Conservation (phyloP, 2,888 invertebrate genomes). For the Drymonia ruficornis region DNA sequence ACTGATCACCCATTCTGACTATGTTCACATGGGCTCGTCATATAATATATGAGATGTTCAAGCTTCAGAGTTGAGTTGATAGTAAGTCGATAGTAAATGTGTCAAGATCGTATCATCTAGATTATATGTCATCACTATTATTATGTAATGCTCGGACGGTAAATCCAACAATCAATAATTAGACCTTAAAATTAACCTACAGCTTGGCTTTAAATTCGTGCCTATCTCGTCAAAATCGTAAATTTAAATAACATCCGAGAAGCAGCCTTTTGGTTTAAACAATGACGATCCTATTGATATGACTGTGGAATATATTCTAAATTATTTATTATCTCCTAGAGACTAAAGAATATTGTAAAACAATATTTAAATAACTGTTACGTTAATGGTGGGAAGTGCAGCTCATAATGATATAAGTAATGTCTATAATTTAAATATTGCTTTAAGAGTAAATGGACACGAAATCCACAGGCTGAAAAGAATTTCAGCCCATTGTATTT, state of each 20-base stretch:
- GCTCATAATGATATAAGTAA: constrained; percentile 66
- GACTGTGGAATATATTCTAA: constrained; percentile 82
- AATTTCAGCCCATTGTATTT: constrained; percentile 54
- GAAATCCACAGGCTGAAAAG: constrained; percentile 52
- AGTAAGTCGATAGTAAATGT: constrained; percentile 67
- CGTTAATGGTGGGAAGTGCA: constrained; percentile 78
- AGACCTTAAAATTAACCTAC: constrained; percentile 77
- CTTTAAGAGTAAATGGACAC: constrained; percentile 67
- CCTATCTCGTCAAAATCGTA: constrained; percentile 77
- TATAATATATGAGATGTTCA: constrained; percentile 63
- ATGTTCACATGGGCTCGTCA: constrained; percentile 66
- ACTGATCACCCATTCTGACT: constrained; percentile 79
- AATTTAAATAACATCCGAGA: constrained; percentile 79
- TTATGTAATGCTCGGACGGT: constrained; percentile 82
- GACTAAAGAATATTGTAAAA: constrained; percentile 76
- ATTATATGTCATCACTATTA: constrained; percentile 77
- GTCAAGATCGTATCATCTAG: constrained; percentile 71
- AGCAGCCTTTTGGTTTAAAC: constrained; percentile 82
- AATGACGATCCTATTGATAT: constrained; percentile 71
- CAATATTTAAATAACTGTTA: constrained; percentile 78
- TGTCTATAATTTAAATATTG: constrained; percentile 78
- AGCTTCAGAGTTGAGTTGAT: constrained; percentile 65
- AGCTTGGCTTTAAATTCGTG: constrained; percentile 84
- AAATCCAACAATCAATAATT: constrained; percentile 80
- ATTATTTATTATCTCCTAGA: constrained; percentile 65